Base-by-base conservation (phyloP, 1,140 invertebrate species). In the Sycophila sp. region DNA sequence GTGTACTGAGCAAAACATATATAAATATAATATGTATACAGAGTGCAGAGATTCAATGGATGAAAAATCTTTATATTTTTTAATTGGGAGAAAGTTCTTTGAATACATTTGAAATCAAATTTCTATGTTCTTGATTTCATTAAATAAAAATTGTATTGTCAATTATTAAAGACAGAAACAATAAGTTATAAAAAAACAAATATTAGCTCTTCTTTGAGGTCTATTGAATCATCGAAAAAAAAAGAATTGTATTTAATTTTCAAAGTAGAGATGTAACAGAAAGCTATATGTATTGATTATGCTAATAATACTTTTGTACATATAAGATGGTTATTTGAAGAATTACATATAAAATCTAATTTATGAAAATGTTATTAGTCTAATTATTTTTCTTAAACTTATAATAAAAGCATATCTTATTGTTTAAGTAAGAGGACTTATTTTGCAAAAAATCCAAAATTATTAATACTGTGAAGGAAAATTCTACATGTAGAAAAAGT, bases 251-350 rank as follows among this genome's bases (percentile, higher is more conserved):
- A 32, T 66, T 66, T 4, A 34, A 34, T 56, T 22, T 66, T 40
- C 15, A 10, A 59, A 68, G 11, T 58, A 22, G 30, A 67, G 34
- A 58, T 34, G 11, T 8, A 59, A 51, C 30, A 4, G 2, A 55
- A n/a, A 32, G 13, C 36, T 17, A 66, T 66, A 10, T 80, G 73
- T 77, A 80, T 60, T 42, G 40, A 53, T 59, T 67, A 78, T 78
- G 73, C 77, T 81, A 80, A 76, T 75, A 78, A 76, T 75, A 77
- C 72, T 78, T 81, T 80, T 81, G 80, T 81, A 81, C 75, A 81
- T 81, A 81, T 71, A 73, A 76, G 77, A 74, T 74, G 75, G 72
- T 70, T 75, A 72, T 80, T 80, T 76, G 53, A 75, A 45, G 76
- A 80, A 79, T 72, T 74, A 79, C n/a, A n/a, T 81, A 81, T 78